A percentile compares a stretch with the other conserved stretches of the same genome.
phyloP scores from a whole-genome alignment of 1,140 invertebrate genomes.

The Dufourea novaeangliae region DNA sequence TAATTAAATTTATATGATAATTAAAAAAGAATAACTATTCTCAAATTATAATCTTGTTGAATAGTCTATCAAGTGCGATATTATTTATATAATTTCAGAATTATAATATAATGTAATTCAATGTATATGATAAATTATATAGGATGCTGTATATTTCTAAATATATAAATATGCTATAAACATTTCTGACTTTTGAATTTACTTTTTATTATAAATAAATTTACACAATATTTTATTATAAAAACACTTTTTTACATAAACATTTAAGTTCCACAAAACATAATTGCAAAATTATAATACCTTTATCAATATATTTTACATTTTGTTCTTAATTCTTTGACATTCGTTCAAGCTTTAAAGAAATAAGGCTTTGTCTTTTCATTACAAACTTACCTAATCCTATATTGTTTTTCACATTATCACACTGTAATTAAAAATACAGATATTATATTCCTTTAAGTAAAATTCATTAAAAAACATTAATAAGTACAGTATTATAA shows the following conservation, averaged over 20 bases:
- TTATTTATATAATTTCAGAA: constrained; percentile 76
- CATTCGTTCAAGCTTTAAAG: constrained; percentile 47
- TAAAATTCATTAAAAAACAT: constrained; percentile 1
- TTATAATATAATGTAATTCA: constrained; percentile 78
- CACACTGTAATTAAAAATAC: constrained; percentile 38
- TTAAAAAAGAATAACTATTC: constrained; percentile 63
- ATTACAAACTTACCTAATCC: constrained; percentile 45
- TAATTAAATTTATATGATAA: constrained; percentile 50
- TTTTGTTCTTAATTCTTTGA: constrained; percentile 4
- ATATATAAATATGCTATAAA: constrained; percentile 75
- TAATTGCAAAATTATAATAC: background rate
- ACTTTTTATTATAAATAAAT: constrained; percentile 12
- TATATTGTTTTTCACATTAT: background rate
- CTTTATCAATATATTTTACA: background rate
- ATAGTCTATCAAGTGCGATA: constrained; percentile 69
- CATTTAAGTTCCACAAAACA: background rate
- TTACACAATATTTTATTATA: constrained; percentile 7
- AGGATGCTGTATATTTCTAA: constrained; percentile 78
- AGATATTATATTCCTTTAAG: background rate
- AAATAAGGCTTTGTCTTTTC: constrained; percentile 67
- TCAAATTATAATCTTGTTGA: constrained; percentile 66
- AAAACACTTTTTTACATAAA: background rate
- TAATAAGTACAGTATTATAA: background rate
- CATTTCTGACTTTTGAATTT: constrained; percentile 16
- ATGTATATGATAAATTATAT: constrained; percentile 74